Evolutionary conservation across 1,140 invertebrate species (phyloP), one percentile per base, ranked within the genome.

Genomic region (Calycopis cecrops): DNA sequence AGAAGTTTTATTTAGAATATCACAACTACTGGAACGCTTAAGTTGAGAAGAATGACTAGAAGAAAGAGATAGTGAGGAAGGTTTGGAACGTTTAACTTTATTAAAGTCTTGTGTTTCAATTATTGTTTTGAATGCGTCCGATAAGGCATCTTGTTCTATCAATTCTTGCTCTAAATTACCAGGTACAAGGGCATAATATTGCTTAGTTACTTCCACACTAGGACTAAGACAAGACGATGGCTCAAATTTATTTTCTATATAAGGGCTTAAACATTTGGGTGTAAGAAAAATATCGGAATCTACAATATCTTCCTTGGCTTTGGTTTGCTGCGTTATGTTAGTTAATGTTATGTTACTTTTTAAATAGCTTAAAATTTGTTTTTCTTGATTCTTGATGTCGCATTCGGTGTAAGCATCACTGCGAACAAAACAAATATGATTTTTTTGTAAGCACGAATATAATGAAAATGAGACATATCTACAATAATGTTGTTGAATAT

Each of bases 371-470:
- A 85, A 73, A 62, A 86, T 82, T 72, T 86, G 78, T 52, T 69
- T 72, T 63, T 86, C 83, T 66, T 86, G 78, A 44, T 71, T 68
- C 69, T 71, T 76, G 37, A 86, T 76, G 62, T 86, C 68, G 52
- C 83, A 86, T 60, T 86, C 81, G 52, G 83, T 84, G 51, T 86
- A 86, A 9, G 70, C 74, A 62, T 86, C 83, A 60, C 83, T 86
- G 70, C 58, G 75, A 83, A 72, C 47, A 55, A 57, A 48, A 61
- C 10, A 34, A 37, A 28, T 28, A 28, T 28, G 21, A 6, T 6
- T 28, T 28, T 3, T 3, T 6, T 6, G 6, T 6, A 28, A 28
- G 21, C 21, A 28, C 21, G 21, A 28, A 28, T 28, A 28, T 28
- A 28, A 28, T 28, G 21, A 28, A 28, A 28, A 28, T 3, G 21